phyloP scores from a whole-genome alignment of 2,113 vertebrate genomes.

The Nycticorax nycticorax region DNA sequence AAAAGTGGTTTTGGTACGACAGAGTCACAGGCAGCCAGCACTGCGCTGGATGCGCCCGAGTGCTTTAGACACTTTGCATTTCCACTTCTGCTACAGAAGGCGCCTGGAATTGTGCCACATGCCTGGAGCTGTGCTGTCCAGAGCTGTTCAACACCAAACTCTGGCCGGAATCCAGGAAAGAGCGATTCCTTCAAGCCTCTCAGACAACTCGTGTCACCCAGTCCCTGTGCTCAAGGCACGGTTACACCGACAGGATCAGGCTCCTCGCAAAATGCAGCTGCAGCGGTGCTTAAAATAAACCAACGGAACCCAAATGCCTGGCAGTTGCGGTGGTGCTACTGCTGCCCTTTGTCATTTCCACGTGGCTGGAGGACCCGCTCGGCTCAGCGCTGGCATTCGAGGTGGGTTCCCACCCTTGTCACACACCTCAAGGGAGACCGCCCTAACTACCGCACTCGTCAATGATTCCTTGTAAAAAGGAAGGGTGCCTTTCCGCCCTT shows the following conservation, averaged over 20 bases:
- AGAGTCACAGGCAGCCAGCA: not conserved
- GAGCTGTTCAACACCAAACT: not conserved
- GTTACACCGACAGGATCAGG: not conserved
- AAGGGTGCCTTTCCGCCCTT: not conserved
- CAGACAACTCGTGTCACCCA: accelerated
- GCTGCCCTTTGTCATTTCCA: not conserved
- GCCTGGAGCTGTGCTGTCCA: not conserved
- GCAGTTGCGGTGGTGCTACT: not conserved
- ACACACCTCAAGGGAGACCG: not conserved
- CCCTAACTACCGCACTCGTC: not conserved
- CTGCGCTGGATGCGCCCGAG: not conserved
- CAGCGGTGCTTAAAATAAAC: not conserved
- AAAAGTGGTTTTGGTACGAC: not conserved
- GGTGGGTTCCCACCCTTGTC: not conserved
- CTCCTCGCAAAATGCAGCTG: not conserved
- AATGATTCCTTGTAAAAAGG: not conserved
- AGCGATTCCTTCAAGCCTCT: not conserved
- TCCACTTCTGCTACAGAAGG: not conserved
- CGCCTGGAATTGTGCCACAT: not conserved
- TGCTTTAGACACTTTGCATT: not conserved
- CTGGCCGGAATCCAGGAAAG: not conserved
- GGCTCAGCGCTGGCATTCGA: not conserved
- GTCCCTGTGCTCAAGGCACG: not conserved
- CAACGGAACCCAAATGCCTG: not conserved
- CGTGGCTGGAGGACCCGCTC: accelerated